Evolutionary conservation across 2,797 vertebrate species (phyloP), one percentile per base, ranked within the genome.

Genomic region (Lepilemur septentrionalis): DNA sequence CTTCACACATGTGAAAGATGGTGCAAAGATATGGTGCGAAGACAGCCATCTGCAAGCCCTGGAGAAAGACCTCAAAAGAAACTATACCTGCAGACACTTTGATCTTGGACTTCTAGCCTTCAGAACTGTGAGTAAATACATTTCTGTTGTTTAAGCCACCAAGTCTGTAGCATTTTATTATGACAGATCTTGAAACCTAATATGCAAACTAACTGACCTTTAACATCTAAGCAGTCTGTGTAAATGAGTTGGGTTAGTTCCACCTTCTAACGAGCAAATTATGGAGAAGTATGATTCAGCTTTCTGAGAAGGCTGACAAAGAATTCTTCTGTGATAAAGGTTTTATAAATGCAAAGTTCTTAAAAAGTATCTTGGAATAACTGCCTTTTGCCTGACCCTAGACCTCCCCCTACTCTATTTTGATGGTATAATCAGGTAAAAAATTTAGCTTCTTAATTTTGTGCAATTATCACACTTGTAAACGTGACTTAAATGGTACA

Each of bases 321-420:
- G 8, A 83, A 18, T 69, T 38, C 28, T 52, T 13, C 12, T 85
- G 41, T 63, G 14, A 76, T 46, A 61, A 43, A 25, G 11, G 30
- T 52, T 80, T 75, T 69, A 38, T 38, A 25, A 81, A 69, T 38
- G 59, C 80, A 90, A 73, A 12, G 7, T 1, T 8, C n/a, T 48
- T 78, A 28, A 63, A 23, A 35, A 41, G 7, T 46, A 57, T 8
- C 13, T 48, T 57, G 9, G 43, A 59, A n/a, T 57, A 14, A 57
- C 0, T 55, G 30, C 1, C 50, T 69, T 85, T 86, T 70, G 4
- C 57, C 41, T 57, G 48, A 67, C 23, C 35, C 15, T 72, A 78
- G 23, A 12, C 35, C 2, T 35, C 14, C 9, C 7, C 2, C 8
- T 2, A 43, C 30, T 0, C 1, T n/a, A n/a, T 48, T 79, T 32